phyloP scores from a whole-genome alignment of 2,113 vertebrate species.

The Amblyopsis rosae region DNA sequence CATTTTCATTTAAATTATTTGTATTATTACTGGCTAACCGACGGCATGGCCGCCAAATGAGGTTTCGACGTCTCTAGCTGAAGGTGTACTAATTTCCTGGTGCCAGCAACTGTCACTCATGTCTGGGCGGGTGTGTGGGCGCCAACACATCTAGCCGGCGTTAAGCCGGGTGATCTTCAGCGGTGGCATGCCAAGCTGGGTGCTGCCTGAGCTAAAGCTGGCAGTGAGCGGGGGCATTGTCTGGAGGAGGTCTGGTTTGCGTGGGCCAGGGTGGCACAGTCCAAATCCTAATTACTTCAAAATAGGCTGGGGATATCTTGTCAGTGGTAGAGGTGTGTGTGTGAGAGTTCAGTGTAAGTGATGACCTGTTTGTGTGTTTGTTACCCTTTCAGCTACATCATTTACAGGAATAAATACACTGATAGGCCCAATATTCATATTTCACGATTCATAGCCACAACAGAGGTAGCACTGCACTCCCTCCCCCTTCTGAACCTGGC shows the following conservation, averaged over 20 bases:
- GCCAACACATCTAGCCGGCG: not conserved
- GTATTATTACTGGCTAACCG: not conserved
- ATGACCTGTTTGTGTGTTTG: not conserved
- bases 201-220: conserved; percentile 30
- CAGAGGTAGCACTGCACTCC: too few species aligned
- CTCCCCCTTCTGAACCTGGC: not conserved
- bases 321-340: too few species aligned
- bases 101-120: conserved; percentile 19
- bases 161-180: conserved; percentile 26
- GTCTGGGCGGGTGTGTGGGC: not conserved
- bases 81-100: too few species aligned
- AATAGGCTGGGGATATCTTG: conserved; percentile 44
- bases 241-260: conserved; percentile 43
- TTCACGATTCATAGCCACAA: not conserved
- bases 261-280: conserved; percentile 21
- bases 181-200: conserved; percentile 35
- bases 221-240: conserved; percentile 34
- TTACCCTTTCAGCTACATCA: not conserved
- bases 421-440: conserved; percentile 15
- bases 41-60: not conserved
- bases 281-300: conserved; percentile 70
- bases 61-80: conserved; percentile 3
- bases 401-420: not conserved
- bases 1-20: too few species aligned
- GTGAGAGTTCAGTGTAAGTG: not conserved